Conservation (phyloP, 2,888 invertebrate genomes). For the Laothoe populi region DNA sequence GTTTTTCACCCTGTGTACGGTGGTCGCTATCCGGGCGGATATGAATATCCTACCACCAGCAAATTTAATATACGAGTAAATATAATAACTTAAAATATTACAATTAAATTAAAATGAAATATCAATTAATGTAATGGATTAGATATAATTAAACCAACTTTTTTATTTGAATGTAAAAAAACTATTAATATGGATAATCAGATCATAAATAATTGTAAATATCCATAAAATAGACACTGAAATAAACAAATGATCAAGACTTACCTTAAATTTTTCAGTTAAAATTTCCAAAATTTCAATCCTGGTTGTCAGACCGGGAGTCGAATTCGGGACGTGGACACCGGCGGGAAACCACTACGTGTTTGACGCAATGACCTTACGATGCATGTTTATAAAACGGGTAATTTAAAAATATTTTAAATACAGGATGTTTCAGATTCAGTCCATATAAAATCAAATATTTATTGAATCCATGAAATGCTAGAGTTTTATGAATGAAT, state of each 20-base stretch:
- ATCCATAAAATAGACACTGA: not conserved
- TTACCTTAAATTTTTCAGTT: conserved; percentile 17
- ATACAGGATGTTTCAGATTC: conserved; percentile 51
- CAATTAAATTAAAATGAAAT: too few species aligned
- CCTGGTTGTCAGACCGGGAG: conserved; percentile 3
- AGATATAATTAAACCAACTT: too few species aligned
- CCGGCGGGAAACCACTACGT: conserved; percentile 61
- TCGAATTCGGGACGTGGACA: conserved; percentile 55
- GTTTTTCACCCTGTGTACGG: too few species aligned
- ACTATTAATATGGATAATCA: too few species aligned
- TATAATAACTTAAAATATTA: too few species aligned
- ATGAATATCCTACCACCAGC: too few species aligned
- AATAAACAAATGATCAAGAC: not conserved
- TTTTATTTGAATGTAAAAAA: too few species aligned
- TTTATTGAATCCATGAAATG: too few species aligned
- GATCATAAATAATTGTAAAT: not conserved
- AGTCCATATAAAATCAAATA: not conserved
- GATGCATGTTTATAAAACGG: conserved; percentile 65
- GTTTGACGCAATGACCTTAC: conserved; percentile 50
- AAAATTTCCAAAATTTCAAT: conserved; percentile 13
- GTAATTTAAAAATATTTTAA: conserved; percentile 56
- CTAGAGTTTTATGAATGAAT: too few species aligned
- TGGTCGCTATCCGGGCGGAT: too few species aligned
- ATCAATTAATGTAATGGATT: too few species aligned
- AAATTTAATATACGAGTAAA: too few species aligned